Conservation (phyloP, 2,113 vertebrate genomes). For the Dicerorhinus sumatrensis region DNA sequence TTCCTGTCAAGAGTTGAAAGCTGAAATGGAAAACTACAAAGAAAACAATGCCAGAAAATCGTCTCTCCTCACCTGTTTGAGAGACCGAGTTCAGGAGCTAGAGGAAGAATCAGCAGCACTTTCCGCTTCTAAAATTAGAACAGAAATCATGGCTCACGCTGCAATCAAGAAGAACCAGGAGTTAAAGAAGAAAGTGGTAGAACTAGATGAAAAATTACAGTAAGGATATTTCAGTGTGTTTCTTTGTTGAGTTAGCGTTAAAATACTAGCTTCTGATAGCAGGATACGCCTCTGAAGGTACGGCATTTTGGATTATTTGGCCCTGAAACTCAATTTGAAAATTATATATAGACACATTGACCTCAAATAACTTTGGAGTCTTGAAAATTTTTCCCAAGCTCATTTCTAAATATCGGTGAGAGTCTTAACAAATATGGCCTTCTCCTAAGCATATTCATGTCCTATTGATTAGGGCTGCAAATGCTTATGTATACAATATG, state of each 20-base stretch:
- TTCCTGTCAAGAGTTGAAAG: constrained; percentile 87
- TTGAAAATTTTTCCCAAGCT: background rate
- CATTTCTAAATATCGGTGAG: background rate
- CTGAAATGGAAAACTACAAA: constrained; percentile 86
- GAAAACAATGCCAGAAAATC: constrained; percentile 89
- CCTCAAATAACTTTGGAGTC: background rate
- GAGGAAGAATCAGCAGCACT: constrained; percentile 85
- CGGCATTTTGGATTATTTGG: background rate
- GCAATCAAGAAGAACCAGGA: constrained; percentile 85
- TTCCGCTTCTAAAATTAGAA: constrained; percentile 80
- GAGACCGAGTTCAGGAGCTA: constrained; percentile 86
- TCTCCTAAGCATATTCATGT: background rate
- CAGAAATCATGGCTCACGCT: constrained; percentile 82
- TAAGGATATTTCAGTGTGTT: constrained; percentile 77
- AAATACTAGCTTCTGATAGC: background rate
- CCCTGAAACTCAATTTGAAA: background rate
- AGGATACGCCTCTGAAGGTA: background rate
- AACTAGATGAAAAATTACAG: constrained; percentile 85
- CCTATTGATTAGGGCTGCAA: background rate
- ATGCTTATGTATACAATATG: background rate
- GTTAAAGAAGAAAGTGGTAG: constrained; percentile 82
- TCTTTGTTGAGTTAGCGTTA: background rate
- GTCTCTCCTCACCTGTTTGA: constrained; percentile 87
- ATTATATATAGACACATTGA: background rate
- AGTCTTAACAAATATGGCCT: background rate